These are phyloP conservation scores for Epistrophe eligans DNA, from an alignment of 2,888 invertebrate genomes.

Conservation along the genomic window DNA sequence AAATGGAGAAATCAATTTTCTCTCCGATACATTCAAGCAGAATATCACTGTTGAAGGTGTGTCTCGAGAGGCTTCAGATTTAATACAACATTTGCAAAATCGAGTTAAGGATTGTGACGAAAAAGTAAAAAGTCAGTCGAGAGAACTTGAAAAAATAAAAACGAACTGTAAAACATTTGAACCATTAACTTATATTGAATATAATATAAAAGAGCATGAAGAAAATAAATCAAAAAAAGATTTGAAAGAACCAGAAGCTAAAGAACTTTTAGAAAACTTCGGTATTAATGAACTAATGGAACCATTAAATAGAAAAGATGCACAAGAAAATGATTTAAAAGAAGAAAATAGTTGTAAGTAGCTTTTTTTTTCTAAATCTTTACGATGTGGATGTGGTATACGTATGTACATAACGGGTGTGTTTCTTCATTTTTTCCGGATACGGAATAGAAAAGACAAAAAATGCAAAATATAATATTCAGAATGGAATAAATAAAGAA, in stretches of 20 bases:
- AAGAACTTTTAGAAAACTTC: neutral
- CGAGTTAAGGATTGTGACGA: constrained; percentile 43
- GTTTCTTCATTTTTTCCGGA: too few species aligned
- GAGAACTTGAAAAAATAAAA: neutral
- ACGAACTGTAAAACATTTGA: neutral
- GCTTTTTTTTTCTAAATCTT: too few species aligned
- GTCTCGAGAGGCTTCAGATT: constrained; percentile 1
- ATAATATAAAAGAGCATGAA: neutral
- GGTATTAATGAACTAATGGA: neutral
- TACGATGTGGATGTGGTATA: too few species aligned
- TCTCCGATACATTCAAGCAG: neutral
- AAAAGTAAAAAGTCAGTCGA: constrained; percentile 17
- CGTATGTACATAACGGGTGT: too few species aligned
- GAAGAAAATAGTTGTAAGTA: constrained; percentile 17
- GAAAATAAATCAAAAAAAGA: neutral
- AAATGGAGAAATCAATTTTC: neutral
- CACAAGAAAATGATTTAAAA: neutral
- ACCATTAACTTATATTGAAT: neutral
- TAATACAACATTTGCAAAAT: constrained; percentile 33
- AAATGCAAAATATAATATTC: too few species aligned
- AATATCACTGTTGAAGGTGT: neutral
- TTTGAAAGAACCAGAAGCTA: neutral
- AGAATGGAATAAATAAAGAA: too few species aligned
- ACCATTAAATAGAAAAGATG: neutral
- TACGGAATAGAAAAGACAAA: too few species aligned